Evolutionary conservation across 2,113 vertebrate genomes (phyloP), one percentile per base, ranked within the genome.

Genomic region (Neolamprologus fasciatus): DNA sequence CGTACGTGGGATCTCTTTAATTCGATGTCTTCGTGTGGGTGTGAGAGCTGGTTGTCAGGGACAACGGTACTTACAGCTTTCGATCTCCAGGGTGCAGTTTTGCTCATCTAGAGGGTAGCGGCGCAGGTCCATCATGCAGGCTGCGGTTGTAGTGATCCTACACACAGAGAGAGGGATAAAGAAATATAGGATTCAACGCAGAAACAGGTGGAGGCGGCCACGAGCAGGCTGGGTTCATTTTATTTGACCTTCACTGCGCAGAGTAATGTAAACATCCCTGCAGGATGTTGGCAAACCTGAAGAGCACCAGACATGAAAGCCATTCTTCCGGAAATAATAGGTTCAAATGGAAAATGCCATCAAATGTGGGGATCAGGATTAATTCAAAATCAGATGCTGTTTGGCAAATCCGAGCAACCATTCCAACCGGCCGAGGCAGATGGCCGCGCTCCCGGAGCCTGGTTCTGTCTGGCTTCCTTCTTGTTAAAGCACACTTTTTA

Each of bases 121-220:
- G 86, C 98, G 95, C 82, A 99, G 96, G 95, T 99, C 98, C 98
- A 99, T 99, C 98, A 99, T 99, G 84, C 98, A 99, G 89, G 98
- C 98, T 90, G 98, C 98, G 19, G 98, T 99, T 80, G 98, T 99
- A 85, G 98, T 99, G 95, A 99, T 99, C 96, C 98, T 99, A 90
- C 81, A 94, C 89, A 88, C 86, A 95, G 58, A 95, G 76, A 90
- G 81, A 23, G 87, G 90, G 80, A 92, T 66, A 82, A 28, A 82
- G 51, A 84, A 83, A 81, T 23, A 63, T 2, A 71, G n/a, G 85
- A 63, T 87, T 93, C 31, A 80, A 86, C 50, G 51, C 23, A 80
- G 31, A 87, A 80, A 45, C 50, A 8, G 23, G 40, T 45, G 4
- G 14, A 89, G 26, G 80, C n/a, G 35, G 63, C 23, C 40, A 31